Conservation (phyloP, 2,797 vertebrate genomes). For the Pseudomugil tenellus region DNA sequence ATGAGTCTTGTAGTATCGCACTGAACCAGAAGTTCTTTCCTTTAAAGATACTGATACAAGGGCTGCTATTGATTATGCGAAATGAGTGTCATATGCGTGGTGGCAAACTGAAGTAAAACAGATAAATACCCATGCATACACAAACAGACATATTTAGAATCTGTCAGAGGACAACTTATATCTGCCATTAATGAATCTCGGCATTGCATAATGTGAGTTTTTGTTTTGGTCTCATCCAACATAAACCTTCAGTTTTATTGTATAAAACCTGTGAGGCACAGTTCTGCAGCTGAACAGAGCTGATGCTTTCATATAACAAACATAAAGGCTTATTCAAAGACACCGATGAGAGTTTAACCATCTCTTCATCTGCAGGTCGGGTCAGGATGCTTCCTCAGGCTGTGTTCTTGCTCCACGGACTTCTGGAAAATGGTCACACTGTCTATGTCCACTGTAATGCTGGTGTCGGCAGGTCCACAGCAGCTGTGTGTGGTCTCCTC, state of each 20-base stretch:
- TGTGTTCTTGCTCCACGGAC: conserved; percentile 90
- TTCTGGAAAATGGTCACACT: conserved; percentile 91
- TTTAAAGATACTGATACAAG: background rate
- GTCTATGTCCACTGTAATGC: conserved; percentile 98
- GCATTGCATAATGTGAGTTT: background rate
- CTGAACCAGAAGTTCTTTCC: background rate
- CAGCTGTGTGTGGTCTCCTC: conserved; percentile 91
- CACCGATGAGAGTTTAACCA: background rate
- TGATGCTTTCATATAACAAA: background rate
- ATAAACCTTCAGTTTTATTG: background rate
- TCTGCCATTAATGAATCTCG: too few species aligned
- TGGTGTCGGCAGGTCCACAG: conserved; percentile 93
- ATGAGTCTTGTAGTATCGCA: background rate
- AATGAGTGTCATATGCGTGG: background rate
- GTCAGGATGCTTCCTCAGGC: conserved; percentile 95
- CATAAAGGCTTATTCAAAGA: background rate
- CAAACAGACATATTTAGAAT: too few species aligned
- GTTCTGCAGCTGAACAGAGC: background rate
- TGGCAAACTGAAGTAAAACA: too few species aligned
- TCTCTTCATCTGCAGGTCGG: conserved; percentile 82
- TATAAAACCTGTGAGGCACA: background rate
- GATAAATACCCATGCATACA: too few species aligned
- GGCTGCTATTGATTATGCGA: background rate
- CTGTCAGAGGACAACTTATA: background rate
- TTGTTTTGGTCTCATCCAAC: background rate